Evolutionary conservation across 2,113 vertebrate genomes (phyloP).

Genomic region (Dicaeum eximium): DNA sequence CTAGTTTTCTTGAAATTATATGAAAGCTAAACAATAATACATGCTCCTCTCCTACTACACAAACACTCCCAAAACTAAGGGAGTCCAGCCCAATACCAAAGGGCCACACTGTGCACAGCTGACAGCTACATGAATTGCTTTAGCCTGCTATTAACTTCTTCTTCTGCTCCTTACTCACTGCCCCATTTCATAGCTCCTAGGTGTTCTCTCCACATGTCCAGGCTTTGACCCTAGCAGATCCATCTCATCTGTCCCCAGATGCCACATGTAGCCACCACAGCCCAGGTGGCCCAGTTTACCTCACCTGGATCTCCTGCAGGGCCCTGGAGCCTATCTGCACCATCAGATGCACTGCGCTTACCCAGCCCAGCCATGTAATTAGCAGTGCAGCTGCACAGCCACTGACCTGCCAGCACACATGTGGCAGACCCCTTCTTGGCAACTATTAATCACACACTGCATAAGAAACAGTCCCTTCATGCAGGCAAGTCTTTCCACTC

Average conservation of each 20-base stretch:
- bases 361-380: neutral
- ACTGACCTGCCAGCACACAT: neutral
- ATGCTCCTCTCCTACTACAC: neutral
- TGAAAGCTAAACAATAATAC: neutral
- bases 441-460: neutral
- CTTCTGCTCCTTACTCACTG: neutral
- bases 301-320: neutral
- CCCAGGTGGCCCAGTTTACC: neutral
- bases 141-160: neutral
- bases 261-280: neutral
- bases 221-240: neutral
- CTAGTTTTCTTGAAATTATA: neutral
- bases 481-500: neutral
- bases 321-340: neutral
- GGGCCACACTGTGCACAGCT: neutral
- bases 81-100: neutral
- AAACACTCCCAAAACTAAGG: neutral
- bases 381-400: neutral
- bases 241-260: neutral
- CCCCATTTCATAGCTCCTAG: accelerated
- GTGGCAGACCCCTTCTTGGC: conserved; percentile 16
- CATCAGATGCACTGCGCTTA: neutral
- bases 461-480: neutral
- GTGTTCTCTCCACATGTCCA: neutral
- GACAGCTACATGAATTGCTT: neutral